A percentile compares a stretch with the other conserved stretches of the same genome.
These are phyloP conservation scores for Drosophila hawaiiensis DNA, from an alignment of 2,888 invertebrate genomes.

Conservation along the genomic window DNA sequence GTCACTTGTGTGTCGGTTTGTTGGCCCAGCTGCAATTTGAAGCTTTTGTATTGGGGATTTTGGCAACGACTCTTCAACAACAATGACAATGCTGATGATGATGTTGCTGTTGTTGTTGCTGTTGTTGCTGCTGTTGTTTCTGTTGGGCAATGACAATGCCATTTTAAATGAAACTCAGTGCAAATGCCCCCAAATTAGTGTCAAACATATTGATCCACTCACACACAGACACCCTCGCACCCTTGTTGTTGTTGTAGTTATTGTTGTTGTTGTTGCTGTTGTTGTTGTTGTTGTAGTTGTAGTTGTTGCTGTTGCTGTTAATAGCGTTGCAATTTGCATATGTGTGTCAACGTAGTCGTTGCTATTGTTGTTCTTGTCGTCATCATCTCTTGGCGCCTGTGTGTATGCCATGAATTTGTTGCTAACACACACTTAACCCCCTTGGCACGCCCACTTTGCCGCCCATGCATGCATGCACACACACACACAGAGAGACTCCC, in stretches of 20 bases:
- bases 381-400: constrained; percentile 45
- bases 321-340: constrained; percentile 75
- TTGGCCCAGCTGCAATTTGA: constrained; percentile 71
- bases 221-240: constrained; percentile 18
- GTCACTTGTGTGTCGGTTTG: constrained; percentile 42
- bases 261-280: constrained; percentile 16
- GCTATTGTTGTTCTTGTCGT: constrained; percentile 53
- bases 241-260: constrained; percentile 14
- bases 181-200: constrained; percentile 76
- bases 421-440: constrained; percentile 78
- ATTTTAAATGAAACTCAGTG: constrained; percentile 71
- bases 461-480: not conserved
- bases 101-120: not conserved
- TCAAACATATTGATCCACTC: constrained; percentile 75
- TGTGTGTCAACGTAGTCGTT: constrained; percentile 63
- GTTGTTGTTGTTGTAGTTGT: constrained; percentile 4
- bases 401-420: constrained; percentile 68
- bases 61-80: constrained; percentile 42
- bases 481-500: constrained; percentile 4
- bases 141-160: constrained; percentile 54
- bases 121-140: constrained; percentile 11
- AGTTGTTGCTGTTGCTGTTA: constrained; percentile 56
- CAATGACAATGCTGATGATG: constrained; percentile 38
- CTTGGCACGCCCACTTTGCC: constrained; percentile 58
- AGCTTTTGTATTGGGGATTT: constrained; percentile 65